A percentile compares a stretch with the other conserved stretches of the same genome.
These are phyloP conservation scores for Meiosimyza platycephala DNA, from an alignment of 2,888 invertebrate species.

Conservation along the genomic window DNA sequence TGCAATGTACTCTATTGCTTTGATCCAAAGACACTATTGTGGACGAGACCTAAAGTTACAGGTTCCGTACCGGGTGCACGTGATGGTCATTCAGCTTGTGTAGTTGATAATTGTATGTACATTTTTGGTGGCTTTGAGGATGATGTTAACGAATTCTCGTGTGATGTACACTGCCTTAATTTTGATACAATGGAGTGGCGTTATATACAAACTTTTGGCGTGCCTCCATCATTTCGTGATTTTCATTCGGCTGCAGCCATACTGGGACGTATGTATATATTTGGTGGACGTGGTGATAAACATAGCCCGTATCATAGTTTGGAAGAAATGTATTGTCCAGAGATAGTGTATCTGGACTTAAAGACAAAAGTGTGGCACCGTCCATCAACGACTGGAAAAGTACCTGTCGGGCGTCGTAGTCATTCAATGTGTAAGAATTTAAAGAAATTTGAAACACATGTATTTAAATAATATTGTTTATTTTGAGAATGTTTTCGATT, in stretches of 20 bases:
- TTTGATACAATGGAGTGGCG: slow-evolving; percentile 80
- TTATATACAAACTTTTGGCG: slow-evolving; percentile 73
- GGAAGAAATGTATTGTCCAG: slow-evolving; percentile 82
- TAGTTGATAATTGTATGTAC: slow-evolving; percentile 83
- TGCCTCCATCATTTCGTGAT: slow-evolving; percentile 80
- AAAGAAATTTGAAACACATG: neutral
- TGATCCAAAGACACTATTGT: slow-evolving; percentile 77
- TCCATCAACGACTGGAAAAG: slow-evolving; percentile 72
- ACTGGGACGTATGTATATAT: slow-evolving; percentile 85
- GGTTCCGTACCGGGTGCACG: slow-evolving; percentile 83
- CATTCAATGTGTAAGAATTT: slow-evolving; percentile 86
- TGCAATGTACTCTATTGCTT: slow-evolving; percentile 86
- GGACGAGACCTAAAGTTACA: slow-evolving; percentile 75
- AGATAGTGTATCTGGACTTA: slow-evolving; percentile 82
- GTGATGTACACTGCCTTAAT: slow-evolving; percentile 81
- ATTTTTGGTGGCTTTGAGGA: slow-evolving; percentile 94
- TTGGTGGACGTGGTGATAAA: slow-evolving; percentile 87
- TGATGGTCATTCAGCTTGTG: slow-evolving; percentile 92
- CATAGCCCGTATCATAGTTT: slow-evolving; percentile 74
- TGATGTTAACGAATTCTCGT: slow-evolving; percentile 81
- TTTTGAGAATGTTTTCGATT: no score
- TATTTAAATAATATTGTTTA: no score
- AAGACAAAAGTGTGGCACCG: slow-evolving; percentile 76
- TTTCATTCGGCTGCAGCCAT: slow-evolving; percentile 89
- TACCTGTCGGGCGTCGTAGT: slow-evolving; percentile 85